phyloP scores from a whole-genome alignment of 1,140 invertebrate genomes.

The Himalopsyche phryganea region DNA sequence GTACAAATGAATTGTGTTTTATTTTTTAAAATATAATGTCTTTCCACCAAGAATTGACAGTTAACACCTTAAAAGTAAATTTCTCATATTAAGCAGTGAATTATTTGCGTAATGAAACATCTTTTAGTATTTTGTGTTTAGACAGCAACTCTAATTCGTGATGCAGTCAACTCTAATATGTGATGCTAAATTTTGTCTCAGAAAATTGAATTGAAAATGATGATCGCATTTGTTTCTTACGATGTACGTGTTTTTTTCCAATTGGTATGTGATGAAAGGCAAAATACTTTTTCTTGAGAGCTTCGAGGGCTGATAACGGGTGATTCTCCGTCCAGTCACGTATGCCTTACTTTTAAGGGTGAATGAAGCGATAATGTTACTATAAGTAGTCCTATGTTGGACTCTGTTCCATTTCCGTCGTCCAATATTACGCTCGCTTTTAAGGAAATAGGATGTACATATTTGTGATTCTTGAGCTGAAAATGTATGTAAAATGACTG shows the following conservation, averaged over 20 bases:
- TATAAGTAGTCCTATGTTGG: constrained; percentile 10
- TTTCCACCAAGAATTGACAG: too few species aligned
- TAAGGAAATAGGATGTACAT: not conserved
- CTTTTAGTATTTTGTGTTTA: too few species aligned
- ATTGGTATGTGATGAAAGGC: not conserved
- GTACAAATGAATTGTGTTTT: too few species aligned
- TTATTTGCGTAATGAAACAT: too few species aligned
- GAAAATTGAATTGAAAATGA: constrained; percentile 4
- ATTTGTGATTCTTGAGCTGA: too few species aligned
- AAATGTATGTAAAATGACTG: too few species aligned
- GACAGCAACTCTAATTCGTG: too few species aligned
- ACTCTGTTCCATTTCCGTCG: constrained; percentile 9
- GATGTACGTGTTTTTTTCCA: constrained; percentile 6
- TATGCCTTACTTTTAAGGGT: constrained; percentile 19
- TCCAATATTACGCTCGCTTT: not conserved
- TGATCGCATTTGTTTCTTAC: constrained; percentile 2
- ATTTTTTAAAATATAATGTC: too few species aligned
- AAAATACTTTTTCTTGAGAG: not conserved
- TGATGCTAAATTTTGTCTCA: too few species aligned
- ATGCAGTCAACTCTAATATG: too few species aligned
- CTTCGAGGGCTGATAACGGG: not conserved
- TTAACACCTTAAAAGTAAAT: too few species aligned
- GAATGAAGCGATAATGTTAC: constrained; percentile 23
- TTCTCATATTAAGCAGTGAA: too few species aligned
- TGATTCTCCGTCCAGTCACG: constrained; percentile 8